A percentile compares a stretch with the other conserved stretches of the same genome.
Conservation (phyloP, 2,888 invertebrate genomes). For the Neocrepidodera transversa region DNA sequence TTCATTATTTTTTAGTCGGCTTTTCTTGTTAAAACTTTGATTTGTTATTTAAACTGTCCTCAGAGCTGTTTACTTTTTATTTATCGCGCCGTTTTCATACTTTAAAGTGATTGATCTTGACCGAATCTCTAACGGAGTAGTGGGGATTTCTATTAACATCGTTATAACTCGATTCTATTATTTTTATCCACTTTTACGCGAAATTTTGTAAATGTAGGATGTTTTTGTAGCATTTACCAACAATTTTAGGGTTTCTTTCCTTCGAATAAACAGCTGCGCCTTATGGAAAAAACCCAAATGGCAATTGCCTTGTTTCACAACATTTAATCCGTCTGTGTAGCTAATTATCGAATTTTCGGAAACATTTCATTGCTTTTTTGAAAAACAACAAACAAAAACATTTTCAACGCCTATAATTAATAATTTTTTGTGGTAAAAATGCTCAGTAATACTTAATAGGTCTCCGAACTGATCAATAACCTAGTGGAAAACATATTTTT, state of each 20-base stretch:
- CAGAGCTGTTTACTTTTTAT: conserved; percentile 47
- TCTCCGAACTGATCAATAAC: too few species aligned
- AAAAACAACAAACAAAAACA: too few species aligned
- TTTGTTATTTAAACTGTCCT: conserved; percentile 36
- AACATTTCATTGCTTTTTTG: too few species aligned
- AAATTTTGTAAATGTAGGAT: conserved; percentile 9
- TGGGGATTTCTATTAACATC: conserved; percentile 41
- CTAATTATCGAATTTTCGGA: not conserved
- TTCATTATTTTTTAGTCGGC: conserved; percentile 32
- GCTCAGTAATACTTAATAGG: too few species aligned
- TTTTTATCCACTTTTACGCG: conserved; percentile 28
- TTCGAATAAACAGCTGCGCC: conserved; percentile 1
- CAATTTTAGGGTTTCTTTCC: conserved; percentile 7
- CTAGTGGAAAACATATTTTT: too few species aligned
- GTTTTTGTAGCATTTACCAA: too few species aligned
- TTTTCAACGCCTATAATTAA: too few species aligned
- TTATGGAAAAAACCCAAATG: conserved; percentile 24
- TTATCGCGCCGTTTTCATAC: conserved; percentile 51
- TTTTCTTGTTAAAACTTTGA: conserved; percentile 29
- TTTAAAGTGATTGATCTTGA: conserved; percentile 52
- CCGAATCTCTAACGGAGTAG: conserved; percentile 41
- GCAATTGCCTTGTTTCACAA: conserved; percentile 10
- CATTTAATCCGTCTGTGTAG: not conserved
- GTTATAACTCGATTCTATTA: conserved; percentile 33
- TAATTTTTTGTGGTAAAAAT: too few species aligned